Base-by-base conservation (phyloP, 2,888 invertebrate species). In the Mythimna pallens region DNA sequence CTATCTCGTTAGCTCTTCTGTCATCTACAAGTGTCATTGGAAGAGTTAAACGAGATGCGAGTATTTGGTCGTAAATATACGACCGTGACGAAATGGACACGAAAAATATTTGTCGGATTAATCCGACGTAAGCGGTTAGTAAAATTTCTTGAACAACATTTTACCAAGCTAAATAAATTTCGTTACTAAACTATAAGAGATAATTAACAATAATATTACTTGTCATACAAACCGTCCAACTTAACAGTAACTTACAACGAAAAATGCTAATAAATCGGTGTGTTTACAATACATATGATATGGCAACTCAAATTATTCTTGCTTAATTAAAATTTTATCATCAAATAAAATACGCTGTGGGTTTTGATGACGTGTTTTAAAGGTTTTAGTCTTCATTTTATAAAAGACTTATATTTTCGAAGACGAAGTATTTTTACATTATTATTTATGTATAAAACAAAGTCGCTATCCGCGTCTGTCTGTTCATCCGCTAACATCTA, bases 291-390 rank as follows among this genome's bases (percentile, higher is more conserved):
- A 80, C 36, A 82, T 63, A 72, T 54, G 69, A 71, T 88, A 89
- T 89, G 89, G 89, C 89, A 89, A 87, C 89, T 62, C 22, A 83
- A 83, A 74, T 70, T 71, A 54, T 80, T 65, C 52, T 73, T 61
- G 54, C 47, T 72, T 75, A 71, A 30, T 36, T 61, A 30, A 79
- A 78, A 71, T 22, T 14, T 61, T 55, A 36, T 5, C 0, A 17
- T 47, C 20, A 47, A 50, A 70, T 67, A 50, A 25, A 40, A 8
- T 8, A 1, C 3, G 50, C 54, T 71, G 61, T 57, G 70, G 54
- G 61, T 65, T 76, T 76, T 65, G 62, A 69, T 69, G 43, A 43
- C 14, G 30, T 36, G 0, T 43, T 59, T 30, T 34, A 20, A 20
- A 1, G 14, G 5, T 64, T 36, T 25, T 14, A 10, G 20, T 47